Evolutionary conservation across 2,797 vertebrate species (phyloP), one percentile per base, ranked within the genome.

Genomic region (Peromyscus melanophrys): DNA sequence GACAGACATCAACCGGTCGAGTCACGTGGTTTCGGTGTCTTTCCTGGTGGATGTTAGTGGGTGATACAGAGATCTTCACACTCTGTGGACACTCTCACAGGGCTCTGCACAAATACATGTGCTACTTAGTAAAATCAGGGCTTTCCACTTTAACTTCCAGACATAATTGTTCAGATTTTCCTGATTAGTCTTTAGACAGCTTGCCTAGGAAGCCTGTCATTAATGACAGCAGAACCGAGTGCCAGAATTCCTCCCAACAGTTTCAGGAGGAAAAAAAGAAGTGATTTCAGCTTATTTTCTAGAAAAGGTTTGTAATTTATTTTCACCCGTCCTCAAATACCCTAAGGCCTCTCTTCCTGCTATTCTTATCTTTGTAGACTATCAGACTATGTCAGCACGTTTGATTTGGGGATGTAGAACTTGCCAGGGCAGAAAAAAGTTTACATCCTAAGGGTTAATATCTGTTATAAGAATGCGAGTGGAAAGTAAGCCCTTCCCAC

Each of bases 331-430:
- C 92, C 93, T 96, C 40, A 92, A 84, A 88, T 88, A 91, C 37
- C 75, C 89, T 85, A 92, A 81, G 80, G 52, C 49, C 4, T 82
- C 37, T 65, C 52, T 40, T n/a, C 25, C 9, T 77, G 43, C 57
- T 77, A 37, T 43, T 94, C 65, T 94, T 83, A 73, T 93, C 37
- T 80, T 90, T 63, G 71, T 84, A 86, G 52, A 78, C 27, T 95
- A 49, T 89, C 77, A 90, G 19, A 11, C 59, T 90, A 9, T 88
- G 52, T 83, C 84, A 89, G 83, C 88, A 89, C 59, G 82, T 92
- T 95, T 90, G n/a, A 85, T 90, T 92, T 95, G 78, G 73, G 52
- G 73, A 95, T 86, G 31, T 75, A 16, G 91, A 94, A 92, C 37
- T 96, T 96, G 71, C 31, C 89, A 95, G n/a, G 55, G 19, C 19